Percentiles rank a stretch among this genome's conserved stretches.
These are phyloP conservation scores for Psophia crepitans DNA, from an alignment of 2,113 vertebrate genomes.

Conservation along the genomic window DNA sequence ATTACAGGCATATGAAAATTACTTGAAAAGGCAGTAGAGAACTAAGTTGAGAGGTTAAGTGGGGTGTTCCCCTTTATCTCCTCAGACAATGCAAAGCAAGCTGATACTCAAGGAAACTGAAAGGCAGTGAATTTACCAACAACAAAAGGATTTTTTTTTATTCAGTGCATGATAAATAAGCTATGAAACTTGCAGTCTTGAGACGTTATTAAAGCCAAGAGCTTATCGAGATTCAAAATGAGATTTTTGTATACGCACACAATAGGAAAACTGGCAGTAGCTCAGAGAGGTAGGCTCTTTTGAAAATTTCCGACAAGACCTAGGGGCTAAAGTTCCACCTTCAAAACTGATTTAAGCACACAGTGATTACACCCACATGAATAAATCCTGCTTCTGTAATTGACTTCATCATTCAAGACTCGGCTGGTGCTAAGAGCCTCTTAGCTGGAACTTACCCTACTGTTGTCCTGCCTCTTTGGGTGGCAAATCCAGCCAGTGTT, in stretches of 20 bases:
- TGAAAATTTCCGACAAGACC: slow-evolving; percentile 3
- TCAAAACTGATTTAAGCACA: background rate
- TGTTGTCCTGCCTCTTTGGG: background rate
- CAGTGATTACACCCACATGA: background rate
- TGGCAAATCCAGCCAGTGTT: background rate
- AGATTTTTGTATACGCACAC: slow-evolving; percentile 26
- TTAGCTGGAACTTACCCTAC: background rate
- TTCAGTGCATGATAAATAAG: slow-evolving; percentile 35
- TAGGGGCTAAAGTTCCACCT: background rate
- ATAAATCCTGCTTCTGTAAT: background rate
- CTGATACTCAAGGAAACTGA: slow-evolving; percentile 25
- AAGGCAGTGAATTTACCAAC: slow-evolving; percentile 44
- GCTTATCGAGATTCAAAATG: slow-evolving; percentile 46
- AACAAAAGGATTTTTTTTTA: slow-evolving; percentile 6
- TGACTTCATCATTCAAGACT: background rate
- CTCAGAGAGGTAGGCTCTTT: background rate
- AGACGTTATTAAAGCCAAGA: slow-evolving; percentile 48
- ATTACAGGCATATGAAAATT: background rate
- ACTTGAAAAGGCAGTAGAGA: slow-evolving; percentile 34
- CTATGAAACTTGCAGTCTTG: slow-evolving; percentile 3
- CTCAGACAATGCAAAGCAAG: slow-evolving; percentile 29
- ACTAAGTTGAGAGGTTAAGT: slow-evolving; percentile 44
- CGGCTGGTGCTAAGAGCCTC: background rate
- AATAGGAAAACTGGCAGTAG: slow-evolving; percentile 5
- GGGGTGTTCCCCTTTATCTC: slow-evolving; percentile 34